Percentiles rank a stretch among this genome's conserved stretches.
Evolutionary conservation across 2,113 vertebrate species (phyloP).

Genomic region (Illadopsis cleaveri): DNA sequence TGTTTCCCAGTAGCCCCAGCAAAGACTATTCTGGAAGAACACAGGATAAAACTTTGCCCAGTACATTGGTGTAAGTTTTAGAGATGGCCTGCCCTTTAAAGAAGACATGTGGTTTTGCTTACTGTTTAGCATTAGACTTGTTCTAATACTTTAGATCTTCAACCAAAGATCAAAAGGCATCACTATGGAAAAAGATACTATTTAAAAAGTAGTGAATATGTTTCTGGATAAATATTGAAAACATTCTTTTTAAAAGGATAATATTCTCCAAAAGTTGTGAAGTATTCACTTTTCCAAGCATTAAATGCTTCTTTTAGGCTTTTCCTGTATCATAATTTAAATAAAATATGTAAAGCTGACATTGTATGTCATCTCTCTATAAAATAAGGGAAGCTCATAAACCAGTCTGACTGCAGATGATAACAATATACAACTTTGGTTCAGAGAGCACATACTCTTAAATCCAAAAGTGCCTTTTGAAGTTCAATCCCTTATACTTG

Average conservation of each 20-base stretch:
- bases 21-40: neutral
- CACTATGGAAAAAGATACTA: neutral
- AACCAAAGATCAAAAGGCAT: neutral
- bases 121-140: neutral
- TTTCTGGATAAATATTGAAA: neutral
- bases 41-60: neutral
- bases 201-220: neutral
- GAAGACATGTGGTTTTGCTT: neutral
- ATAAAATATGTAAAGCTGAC: conserved; percentile 49
- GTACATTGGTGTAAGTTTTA: neutral
- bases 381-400: conserved; percentile 28
- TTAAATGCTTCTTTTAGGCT: neutral
- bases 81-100: neutral
- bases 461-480: conserved; percentile 1
- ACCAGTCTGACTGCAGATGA: neutral
- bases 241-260: neutral
- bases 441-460: neutral
- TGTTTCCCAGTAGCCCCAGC: neutral
- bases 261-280: neutral
- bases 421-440: neutral
- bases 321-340: neutral
- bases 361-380: neutral
- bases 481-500: neutral
- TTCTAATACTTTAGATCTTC: neutral
- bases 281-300: neutral